phyloP scores from a whole-genome alignment of 2,797 vertebrate species.

The Ataeniobius toweri region DNA sequence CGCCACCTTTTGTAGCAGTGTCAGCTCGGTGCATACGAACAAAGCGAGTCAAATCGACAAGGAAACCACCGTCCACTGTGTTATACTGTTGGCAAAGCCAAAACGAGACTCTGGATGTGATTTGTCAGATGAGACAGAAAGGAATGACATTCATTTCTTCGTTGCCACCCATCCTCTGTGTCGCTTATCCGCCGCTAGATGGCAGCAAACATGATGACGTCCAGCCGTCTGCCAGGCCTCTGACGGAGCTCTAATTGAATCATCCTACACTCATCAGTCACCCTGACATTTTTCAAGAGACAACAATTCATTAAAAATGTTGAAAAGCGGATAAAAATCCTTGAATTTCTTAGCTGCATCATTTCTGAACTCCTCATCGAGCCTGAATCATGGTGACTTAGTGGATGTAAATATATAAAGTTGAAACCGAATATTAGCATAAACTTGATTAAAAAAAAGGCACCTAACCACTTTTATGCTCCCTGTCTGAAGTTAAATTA shows the following conservation, averaged over 20 bases:
- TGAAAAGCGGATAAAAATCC: not conserved
- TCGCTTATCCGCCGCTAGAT: constrained; percentile 39
- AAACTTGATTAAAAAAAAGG: too few relatives aligned
- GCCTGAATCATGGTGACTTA: not conserved
- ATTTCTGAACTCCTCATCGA: not conserved
- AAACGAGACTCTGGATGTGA: constrained; percentile 2
- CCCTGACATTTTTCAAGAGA: constrained; percentile 28
- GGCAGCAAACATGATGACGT: constrained; percentile 44
- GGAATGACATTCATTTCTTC: constrained; percentile 26
- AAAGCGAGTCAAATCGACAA: not conserved
- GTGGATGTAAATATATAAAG: not conserved
- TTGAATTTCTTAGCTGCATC: not conserved
- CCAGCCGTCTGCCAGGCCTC: not conserved
- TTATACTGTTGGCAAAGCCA: not conserved
- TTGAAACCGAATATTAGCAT: not conserved
- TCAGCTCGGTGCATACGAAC: not conserved
- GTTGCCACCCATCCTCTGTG: constrained; percentile 30
- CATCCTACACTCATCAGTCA: constrained; percentile 28
- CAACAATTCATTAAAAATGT: not conserved
- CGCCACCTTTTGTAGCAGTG: constrained; percentile 7
- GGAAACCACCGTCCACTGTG: not conserved
- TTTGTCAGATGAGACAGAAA: constrained; percentile 55
- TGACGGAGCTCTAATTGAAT: constrained; percentile 15
- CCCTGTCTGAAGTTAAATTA: not conserved
- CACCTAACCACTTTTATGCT: not conserved